Percentiles rank a stretch among this genome's conserved stretches.
Conservation (phyloP, 2,797 vertebrate species). For the Lagocephalus sceleratus region DNA sequence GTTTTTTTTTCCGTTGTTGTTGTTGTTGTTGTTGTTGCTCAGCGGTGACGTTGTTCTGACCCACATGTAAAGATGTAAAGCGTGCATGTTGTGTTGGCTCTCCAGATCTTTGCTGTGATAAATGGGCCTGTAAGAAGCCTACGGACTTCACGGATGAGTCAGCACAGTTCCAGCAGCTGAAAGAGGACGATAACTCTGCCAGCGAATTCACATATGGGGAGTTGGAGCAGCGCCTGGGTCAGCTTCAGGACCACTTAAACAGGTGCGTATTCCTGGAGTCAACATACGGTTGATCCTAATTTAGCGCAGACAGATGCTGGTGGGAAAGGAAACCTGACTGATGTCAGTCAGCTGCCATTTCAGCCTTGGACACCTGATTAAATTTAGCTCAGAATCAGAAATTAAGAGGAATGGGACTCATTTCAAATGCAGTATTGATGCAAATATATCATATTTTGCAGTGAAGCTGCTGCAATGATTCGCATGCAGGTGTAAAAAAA, state of each 20-base stretch:
- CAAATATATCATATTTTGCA: too few species aligned
- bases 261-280: conserved; percentile 75
- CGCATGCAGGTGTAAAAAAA: too few species aligned
- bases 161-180: conserved; percentile 76
- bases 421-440: too few species aligned
- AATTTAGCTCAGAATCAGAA: too few species aligned
- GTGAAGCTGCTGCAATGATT: too few species aligned
- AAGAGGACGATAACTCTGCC: conserved; percentile 86
- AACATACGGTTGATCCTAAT: conserved; percentile 4
- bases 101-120: conserved; percentile 79
- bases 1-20: not conserved
- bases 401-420: too few species aligned
- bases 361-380: too few species aligned
- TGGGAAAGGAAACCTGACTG: too few species aligned
- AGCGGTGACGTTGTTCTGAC: conserved; percentile 64
- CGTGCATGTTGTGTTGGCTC: conserved; percentile 45
- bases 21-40: conserved; percentile 14
- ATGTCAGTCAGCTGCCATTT: too few species aligned
- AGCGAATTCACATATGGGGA: conserved; percentile 94
- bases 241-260: conserved; percentile 96
- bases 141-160: conserved; percentile 77
- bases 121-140: conserved; percentile 82
- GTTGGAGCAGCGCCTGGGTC: conserved; percentile 93
- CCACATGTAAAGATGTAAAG: conserved; percentile 64
- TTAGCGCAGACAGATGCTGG: not conserved